A percentile compares a stretch with the other conserved stretches of the same genome.
phyloP scores from a whole-genome alignment of 2,797 vertebrate genomes.

The Carduelis carduelis region DNA sequence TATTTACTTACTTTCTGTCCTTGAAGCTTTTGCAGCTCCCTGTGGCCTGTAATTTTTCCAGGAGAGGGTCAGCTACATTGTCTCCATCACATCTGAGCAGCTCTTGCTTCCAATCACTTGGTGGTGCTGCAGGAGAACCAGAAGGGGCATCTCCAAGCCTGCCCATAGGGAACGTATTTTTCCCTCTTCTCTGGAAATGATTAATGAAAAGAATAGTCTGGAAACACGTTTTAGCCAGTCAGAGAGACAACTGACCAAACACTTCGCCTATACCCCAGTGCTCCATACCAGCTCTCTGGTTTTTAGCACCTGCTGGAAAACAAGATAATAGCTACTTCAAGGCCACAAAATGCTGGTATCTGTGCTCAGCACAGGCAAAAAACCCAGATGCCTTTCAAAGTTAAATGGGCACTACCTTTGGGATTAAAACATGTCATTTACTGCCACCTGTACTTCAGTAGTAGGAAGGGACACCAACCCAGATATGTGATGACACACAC shows the following conservation, averaged over 20 bases:
- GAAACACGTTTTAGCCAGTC: background rate
- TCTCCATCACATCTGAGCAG: background rate
- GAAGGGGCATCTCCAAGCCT: background rate
- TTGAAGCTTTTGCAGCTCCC: background rate
- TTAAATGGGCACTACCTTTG: background rate
- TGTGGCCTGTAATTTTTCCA: background rate
- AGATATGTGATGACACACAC: too few relatives aligned
- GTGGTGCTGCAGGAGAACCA: background rate
- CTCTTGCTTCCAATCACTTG: background rate
- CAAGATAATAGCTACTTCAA: background rate
- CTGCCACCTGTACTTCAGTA: background rate
- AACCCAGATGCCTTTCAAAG: background rate
- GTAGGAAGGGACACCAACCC: background rate
- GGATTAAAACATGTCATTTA: background rate
- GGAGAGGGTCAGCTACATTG: background rate
- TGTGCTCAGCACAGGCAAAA: background rate
- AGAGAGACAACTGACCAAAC: background rate
- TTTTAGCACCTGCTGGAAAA: background rate
- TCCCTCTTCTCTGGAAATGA: background rate
- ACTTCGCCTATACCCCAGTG: background rate
- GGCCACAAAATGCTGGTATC: background rate
- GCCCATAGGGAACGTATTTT: background rate
- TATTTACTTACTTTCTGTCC: background rate
- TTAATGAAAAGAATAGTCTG: background rate
- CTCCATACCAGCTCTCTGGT: rapidly evolving